Evolutionary conservation across 1,140 invertebrate genomes (phyloP).

Genomic region (Trichogramma pretiosum): DNA sequence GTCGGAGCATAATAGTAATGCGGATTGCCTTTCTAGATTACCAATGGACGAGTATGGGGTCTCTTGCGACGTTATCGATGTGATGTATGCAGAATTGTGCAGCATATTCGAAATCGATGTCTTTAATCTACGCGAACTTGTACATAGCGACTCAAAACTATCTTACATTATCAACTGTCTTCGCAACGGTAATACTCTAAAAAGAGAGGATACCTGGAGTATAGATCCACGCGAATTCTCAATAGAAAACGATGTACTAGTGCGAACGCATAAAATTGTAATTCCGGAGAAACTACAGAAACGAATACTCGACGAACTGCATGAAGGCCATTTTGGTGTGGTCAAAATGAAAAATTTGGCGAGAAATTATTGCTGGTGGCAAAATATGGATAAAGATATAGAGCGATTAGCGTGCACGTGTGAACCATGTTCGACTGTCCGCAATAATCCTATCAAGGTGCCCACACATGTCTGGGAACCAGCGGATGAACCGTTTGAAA

Average conservation of each 20-base stretch:
- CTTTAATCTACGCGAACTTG: background rate
- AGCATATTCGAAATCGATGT: background rate
- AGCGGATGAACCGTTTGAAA: conserved; percentile 29
- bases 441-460: conserved; percentile 14
- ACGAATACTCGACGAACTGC: conserved; percentile 23
- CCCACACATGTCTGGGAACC: conserved; percentile 28
- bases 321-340: conserved; percentile 37
- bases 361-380: conserved; percentile 37
- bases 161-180: background rate
- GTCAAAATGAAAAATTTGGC: conserved; percentile 41
- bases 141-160: background rate
- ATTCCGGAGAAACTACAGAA: background rate
- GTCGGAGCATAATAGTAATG: conserved; percentile 20
- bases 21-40: conserved; percentile 21
- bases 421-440: conserved; percentile 19
- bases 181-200: background rate
- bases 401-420: conserved; percentile 26
- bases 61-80: too few species aligned
- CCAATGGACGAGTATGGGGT: too few species aligned
- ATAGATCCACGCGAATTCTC: background rate
- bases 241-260: background rate
- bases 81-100: background rate
- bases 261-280: background rate
- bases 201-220: background rate
- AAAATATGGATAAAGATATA: conserved; percentile 37